These are phyloP conservation scores for Rhagologus leucostigma DNA, from an alignment of 2,113 vertebrate species.

Conservation along the genomic window DNA sequence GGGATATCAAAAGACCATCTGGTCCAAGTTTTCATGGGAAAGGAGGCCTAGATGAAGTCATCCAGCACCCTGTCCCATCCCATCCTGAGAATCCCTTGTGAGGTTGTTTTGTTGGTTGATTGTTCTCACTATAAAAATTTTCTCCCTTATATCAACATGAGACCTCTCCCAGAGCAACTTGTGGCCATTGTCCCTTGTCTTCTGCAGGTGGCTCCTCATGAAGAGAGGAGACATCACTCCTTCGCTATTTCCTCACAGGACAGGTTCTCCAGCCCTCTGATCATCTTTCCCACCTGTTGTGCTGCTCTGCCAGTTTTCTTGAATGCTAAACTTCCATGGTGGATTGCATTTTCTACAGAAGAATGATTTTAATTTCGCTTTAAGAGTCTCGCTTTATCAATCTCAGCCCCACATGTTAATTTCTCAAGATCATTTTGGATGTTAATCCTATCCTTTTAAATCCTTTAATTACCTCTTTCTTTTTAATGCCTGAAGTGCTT, in stretches of 20 bases:
- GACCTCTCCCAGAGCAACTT: not conserved
- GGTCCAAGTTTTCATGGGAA: not conserved
- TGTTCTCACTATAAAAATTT: not conserved
- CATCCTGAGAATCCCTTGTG: not conserved
- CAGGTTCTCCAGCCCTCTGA: not conserved
- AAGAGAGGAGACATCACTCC: not conserved
- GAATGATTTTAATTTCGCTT: not conserved
- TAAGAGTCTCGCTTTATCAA: not conserved
- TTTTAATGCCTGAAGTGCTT: not conserved
- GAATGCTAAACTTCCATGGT: not conserved
- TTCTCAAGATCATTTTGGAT: not conserved
- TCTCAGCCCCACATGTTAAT: not conserved
- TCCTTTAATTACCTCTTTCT: constrained; percentile 3
- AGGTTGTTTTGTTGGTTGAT: not conserved
- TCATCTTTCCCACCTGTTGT: not conserved
- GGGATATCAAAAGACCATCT: not conserved
- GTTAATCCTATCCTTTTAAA: not conserved
- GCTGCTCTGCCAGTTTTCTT: not conserved
- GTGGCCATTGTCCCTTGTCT: accelerated
- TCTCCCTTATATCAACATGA: not conserved
- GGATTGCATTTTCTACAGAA: not conserved
- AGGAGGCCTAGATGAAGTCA: not conserved
- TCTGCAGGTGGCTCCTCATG: not conserved
- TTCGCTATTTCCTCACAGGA: not conserved
- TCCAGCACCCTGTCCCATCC: not conserved